Base-by-base conservation (phyloP, 2,797 vertebrate species). In the Trematomus bernacchii region DNA sequence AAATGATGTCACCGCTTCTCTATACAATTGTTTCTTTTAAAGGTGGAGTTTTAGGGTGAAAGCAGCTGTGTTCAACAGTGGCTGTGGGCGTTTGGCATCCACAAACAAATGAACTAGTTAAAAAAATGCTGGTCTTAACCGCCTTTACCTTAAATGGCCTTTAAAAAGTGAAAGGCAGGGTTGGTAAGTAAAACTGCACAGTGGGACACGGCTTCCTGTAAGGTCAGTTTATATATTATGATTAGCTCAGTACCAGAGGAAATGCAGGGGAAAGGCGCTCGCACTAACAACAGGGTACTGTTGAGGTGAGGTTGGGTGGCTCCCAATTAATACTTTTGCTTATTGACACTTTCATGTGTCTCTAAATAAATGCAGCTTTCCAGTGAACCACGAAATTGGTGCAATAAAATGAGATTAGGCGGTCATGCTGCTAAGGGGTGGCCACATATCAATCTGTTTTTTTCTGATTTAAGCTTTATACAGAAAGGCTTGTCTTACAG, bases 1-100 rank as follows among this genome's bases (percentile, higher is more conserved):
- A 96, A 97, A 96, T 98, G 96, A 99, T 97, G 96, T 97, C 97
- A 98, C 94, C 55, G n/a, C 73, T 71, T 92, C 85, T 87, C 89
- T 83, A 47, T 93, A 87, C 93, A 93, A 90, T 90, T 77, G 76
- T 92, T 92, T 93, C 85, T 88, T 88, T 91, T 95, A 77, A 86
- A 89, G 89, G 90, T 88, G 88, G 80, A 82, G 85, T 87, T 89
- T 77, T 76, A 71, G 80, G 85, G 79, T 89, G 86, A 92, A 92
- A 90, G 86, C 77, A 3, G 58, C 66, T 84, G 73, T 83, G 77
- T 90, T 94, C 75, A 76, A 42, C 76, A 85, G 72, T 47, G 76
- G 77, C 51, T 37, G 61, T 71, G 72, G 82, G 60, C 37, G 47
- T 85, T 80, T 89, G 82, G 83, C 82, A 85, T 84, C 73, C 46